Evolutionary conservation across 2,113 vertebrate genomes (phyloP).

Genomic region (Microcebus lehilahytsara): DNA sequence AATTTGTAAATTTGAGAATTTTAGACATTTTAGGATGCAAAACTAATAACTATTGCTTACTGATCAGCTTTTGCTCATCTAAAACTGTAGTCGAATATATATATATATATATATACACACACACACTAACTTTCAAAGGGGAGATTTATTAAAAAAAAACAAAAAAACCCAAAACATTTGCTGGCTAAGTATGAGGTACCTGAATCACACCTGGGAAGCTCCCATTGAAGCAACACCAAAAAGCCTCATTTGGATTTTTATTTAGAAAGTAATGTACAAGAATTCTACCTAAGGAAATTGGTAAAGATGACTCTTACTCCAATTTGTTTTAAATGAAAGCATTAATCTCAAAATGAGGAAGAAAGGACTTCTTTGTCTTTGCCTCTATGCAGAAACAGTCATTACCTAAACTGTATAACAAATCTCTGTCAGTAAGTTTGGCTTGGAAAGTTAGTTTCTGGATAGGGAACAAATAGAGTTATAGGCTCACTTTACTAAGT

Average conservation of each 20-base stretch:
- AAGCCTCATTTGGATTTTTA: not conserved
- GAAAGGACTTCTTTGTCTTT: not conserved
- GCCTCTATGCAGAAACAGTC: not conserved
- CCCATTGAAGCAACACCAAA: not conserved
- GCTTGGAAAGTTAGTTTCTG: not conserved
- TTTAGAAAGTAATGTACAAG: not conserved
- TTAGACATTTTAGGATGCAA: not conserved
- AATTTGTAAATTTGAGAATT: not conserved
- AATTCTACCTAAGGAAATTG: not conserved
- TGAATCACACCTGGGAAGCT: not conserved
- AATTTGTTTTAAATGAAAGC: conserved; percentile 37
- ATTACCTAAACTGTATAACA: not conserved
- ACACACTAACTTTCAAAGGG: not conserved
- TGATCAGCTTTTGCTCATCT: not conserved
- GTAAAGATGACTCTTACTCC: not conserved
- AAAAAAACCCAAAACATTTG: not conserved
- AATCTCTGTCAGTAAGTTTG: not conserved
- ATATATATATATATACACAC: not conserved
- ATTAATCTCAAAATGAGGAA: not conserved
- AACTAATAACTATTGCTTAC: not conserved
- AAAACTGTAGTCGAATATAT: not conserved
- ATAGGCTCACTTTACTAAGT: not conserved
- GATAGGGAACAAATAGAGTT: not conserved
- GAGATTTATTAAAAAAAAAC: not conserved
- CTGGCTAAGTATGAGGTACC: not conserved